Evolutionary conservation across 1,140 invertebrate species (phyloP), one percentile per base, ranked within the genome.

Genomic region (Psix sp.): DNA sequence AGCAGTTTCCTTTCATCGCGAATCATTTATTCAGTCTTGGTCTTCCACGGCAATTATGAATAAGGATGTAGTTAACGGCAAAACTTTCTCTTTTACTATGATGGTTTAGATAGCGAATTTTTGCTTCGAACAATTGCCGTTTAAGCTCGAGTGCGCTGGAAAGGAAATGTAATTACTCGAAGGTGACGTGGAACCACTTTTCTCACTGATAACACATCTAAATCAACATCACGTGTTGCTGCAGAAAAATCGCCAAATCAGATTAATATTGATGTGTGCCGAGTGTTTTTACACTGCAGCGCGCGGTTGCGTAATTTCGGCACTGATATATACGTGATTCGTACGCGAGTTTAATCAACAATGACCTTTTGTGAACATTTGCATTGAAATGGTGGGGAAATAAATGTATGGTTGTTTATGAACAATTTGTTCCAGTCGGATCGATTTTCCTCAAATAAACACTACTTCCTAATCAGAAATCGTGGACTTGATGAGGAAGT

Each of bases 1-100:
- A 54, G 48, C 43, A 62, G 71, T 63, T 74, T 63, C 38, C 59
- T 74, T 67, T 63, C 63, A 52, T 68, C 52, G 65, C 31, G 57
- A 68, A 57, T 74, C 63, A 59, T 48, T 75, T 66, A 65, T 75
- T 71, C 60, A 46, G 66, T 75, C 52, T 66, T 62, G 65, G 65
- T 75, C 73, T 75, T 75, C 66, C 60, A 67, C 60, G 60, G 35
- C 54, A 75, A 75, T 75, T 71, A 75, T 66, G 52, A 75, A 65
- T 66, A 66, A 70, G 60, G 66, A 75, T 71, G 60, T 62, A 57
- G 59, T 52, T 11, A 51, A 29, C 46, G 45, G 11, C 21, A 36
- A 43, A 29, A 75, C 72, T 75, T 70, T 75, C 72, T 75, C 59
- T 43, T 66, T 49, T 20, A 43, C 60, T 36, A 45, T 43, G 73